Conservation (phyloP, 2,888 invertebrate species). For the Cremastinae sp. region DNA sequence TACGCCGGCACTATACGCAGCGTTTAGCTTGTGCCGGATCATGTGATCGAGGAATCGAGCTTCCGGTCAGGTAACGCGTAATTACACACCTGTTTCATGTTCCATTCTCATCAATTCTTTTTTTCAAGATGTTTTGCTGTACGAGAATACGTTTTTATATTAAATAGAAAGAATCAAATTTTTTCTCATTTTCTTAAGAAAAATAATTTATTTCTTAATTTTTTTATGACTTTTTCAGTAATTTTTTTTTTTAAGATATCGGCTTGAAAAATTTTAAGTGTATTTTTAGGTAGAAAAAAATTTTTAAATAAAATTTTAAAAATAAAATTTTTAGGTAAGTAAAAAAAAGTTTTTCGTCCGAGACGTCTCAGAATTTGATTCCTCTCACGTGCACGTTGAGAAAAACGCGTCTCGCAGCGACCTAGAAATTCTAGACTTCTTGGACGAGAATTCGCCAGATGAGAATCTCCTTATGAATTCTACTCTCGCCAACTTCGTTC, state of each 20-base stretch:
- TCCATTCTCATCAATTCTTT: not conserved
- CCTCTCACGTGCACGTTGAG: conserved; percentile 5
- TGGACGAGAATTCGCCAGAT: conserved; percentile 22
- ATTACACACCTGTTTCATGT: conserved; percentile 65
- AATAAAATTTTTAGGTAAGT: too few relatives aligned
- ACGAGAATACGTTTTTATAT: too few relatives aligned
- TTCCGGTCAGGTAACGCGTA: conserved; percentile 75
- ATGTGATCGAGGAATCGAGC: conserved; percentile 57
- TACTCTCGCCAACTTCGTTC: too few relatives aligned
- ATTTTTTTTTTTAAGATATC: too few relatives aligned
- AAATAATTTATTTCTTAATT: too few relatives aligned
- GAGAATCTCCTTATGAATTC: not conserved
- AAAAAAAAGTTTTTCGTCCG: too few relatives aligned
- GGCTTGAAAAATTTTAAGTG: too few relatives aligned
- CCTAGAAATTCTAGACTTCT: conserved; percentile 50
- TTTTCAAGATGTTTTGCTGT: not conserved
- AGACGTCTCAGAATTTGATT: conserved; percentile 11
- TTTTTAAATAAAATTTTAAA: too few relatives aligned
- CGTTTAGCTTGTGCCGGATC: conserved; percentile 38
- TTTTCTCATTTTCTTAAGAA: too few relatives aligned
- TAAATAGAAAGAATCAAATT: too few relatives aligned
- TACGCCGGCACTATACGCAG: not conserved
- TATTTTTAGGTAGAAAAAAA: too few relatives aligned
- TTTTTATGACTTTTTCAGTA: too few relatives aligned
- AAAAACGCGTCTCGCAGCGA: conserved; percentile 27